Conservation (phyloP, 2,797 vertebrate species). For the Bradypodion pumilum region DNA sequence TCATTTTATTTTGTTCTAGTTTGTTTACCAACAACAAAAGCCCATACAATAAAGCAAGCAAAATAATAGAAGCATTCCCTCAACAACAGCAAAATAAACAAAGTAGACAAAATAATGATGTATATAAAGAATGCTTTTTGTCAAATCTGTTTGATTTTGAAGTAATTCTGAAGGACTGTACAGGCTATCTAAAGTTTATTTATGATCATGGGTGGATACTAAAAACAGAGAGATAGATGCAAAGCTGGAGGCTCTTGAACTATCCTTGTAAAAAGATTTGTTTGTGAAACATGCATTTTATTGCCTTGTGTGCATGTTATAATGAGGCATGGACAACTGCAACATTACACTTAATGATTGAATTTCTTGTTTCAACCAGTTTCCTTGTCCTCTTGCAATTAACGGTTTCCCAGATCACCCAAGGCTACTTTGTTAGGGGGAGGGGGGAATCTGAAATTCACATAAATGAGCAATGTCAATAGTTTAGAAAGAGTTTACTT, state of each 20-base stretch:
- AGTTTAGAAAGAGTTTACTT: conserved; percentile 98
- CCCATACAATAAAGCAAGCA: conserved; percentile 45
- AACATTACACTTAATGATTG: conserved; percentile 93
- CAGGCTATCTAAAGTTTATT: conserved; percentile 62
- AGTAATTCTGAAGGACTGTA: conserved; percentile 47
- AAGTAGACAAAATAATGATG: conserved; percentile 53
- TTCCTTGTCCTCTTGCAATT: conserved; percentile 86
- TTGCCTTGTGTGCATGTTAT: conserved; percentile 85
- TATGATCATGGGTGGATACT: conserved; percentile 54
- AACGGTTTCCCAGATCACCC: conserved; percentile 88
- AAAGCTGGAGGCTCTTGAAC: conserved; percentile 83
- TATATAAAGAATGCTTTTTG: conserved; percentile 39
- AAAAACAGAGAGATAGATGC: conserved; percentile 67
- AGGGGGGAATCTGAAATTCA: conserved; percentile 88
- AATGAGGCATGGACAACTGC: conserved; percentile 93
- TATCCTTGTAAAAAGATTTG: conserved; percentile 86
- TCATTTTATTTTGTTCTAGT: conserved; percentile 22
- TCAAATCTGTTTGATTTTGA: conserved; percentile 50
- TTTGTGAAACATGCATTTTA: conserved; percentile 91
- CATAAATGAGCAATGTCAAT: conserved; percentile 99
- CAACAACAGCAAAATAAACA: conserved; percentile 19
- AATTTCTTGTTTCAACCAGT: conserved; percentile 79
- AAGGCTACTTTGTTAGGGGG: conserved; percentile 75
- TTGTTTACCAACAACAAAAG: conserved; percentile 26
- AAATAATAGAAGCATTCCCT: conserved; percentile 8